Evolutionary conservation across 2,888 invertebrate genomes (phyloP), one percentile per base, ranked within the genome.

Genomic region (Bellardia pandia): DNA sequence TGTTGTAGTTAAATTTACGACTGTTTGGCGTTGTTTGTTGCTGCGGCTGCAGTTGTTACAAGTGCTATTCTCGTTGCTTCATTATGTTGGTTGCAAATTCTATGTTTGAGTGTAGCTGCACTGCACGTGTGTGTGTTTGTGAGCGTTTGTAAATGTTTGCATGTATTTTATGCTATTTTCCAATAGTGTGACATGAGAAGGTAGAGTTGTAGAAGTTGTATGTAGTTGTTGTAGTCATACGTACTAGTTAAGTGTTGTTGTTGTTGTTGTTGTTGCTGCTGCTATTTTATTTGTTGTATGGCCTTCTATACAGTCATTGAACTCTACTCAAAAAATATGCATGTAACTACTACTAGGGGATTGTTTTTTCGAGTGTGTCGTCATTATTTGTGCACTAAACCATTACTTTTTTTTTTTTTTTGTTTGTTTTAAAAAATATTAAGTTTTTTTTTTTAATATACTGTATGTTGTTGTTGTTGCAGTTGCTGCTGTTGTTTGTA

Each of bases 291-390:
- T 69, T 77, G 71, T 83, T 77, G 83, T 77, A 80, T 89, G 90
- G 89, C 90, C 90, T 90, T 90, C 89, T 86, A 85, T 75, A 86
- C 89, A 89, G 90, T 90, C 90, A 89, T 89, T 90, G 90, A 90
- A 90, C 90, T 80, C 88, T 68, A 72, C 72, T 77, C 80, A 86
- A 82, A 83, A 76, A 81, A 84, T 79, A 82, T 88, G 79, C 86
- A 86, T 88, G 85, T 83, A 78, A 48, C 81, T 74, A 23, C 56
- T 16, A 23, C 85, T 85, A 85, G 87, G 87, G 81, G 85, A 87
- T 82, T 78, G 85, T 85, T 87, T 84, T 86, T 83, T 83, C 79
- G 86, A 86, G 83, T 86, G 75, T 86, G 83, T 84, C 83, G 84
- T 86, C 84, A 84, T 86, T 86, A 86, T 86, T 84, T 83, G 86